phyloP scores from a whole-genome alignment of 2,797 vertebrate species.

The Megaceryle alcyon region DNA sequence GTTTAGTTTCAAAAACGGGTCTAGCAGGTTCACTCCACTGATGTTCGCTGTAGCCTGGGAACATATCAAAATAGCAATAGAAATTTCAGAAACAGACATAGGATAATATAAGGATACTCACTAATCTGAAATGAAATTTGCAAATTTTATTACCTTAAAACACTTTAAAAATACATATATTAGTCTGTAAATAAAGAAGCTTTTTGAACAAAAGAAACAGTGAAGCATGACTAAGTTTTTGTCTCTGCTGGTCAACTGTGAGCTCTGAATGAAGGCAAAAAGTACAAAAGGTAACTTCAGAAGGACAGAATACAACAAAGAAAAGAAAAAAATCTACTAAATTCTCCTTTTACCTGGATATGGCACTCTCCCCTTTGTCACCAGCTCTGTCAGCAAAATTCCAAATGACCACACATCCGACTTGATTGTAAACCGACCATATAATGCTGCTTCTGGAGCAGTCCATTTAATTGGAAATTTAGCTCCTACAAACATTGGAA shows the following conservation, averaged over 20 bases:
- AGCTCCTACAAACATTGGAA: conserved; percentile 82
- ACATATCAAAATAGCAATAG: not conserved
- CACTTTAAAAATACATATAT: not conserved
- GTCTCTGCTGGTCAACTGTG: not conserved
- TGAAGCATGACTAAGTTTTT: not conserved
- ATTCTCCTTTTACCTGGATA: conserved; percentile 87
- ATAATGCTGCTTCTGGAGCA: conserved; percentile 92
- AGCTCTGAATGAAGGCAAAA: not conserved
- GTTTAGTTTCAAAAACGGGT: not conserved
- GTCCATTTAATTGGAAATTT: conserved; percentile 99
- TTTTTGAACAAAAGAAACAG: not conserved
- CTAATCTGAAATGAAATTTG: not conserved
- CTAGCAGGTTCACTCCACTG: not conserved
- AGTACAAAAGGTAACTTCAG: not conserved
- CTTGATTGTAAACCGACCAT: conserved; percentile 96
- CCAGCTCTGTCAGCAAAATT: conserved; percentile 92
- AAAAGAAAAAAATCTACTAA: not conserved
- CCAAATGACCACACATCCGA: conserved; percentile 97
- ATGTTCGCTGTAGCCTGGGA: not conserved
- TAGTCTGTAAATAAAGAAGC: not conserved
- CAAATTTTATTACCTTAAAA: not conserved
- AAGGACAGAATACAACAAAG: not conserved
- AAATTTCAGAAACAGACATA: not conserved
- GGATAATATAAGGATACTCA: not conserved
- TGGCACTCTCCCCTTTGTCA: conserved; percentile 95